Evolutionary conservation across 2,888 invertebrate species (phyloP).

Genomic region (Halocaridina rubra): DNA sequence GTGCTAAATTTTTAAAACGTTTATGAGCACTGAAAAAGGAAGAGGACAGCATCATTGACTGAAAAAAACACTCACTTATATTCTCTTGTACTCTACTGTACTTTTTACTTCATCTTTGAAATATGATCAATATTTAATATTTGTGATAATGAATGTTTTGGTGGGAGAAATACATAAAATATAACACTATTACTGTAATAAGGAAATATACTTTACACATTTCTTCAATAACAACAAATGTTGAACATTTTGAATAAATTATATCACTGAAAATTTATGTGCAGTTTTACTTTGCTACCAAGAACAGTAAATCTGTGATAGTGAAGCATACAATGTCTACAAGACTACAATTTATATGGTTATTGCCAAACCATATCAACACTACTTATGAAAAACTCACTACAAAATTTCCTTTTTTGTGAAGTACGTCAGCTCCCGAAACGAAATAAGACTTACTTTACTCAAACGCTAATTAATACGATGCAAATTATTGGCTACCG

Average conservation of each 20-base stretch:
- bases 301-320: no score
- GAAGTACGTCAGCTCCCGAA: constrained; percentile 91
- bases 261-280: no score
- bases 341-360: not conserved
- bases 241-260: no score
- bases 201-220: not conserved
- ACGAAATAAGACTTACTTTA: constrained; percentile 36
- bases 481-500: no score
- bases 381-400: constrained; percentile 74
- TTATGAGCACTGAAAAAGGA: constrained; percentile 80
- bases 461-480: not conserved
- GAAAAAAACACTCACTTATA: not conserved
- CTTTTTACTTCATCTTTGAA: not conserved
- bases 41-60: not conserved
- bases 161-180: not conserved
- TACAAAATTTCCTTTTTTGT: constrained; percentile 91
- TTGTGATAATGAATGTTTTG: not conserved
- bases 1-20: constrained; percentile 88
- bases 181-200: not conserved
- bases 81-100: no score
- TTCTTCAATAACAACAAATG: not conserved
- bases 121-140: not conserved
- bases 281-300: no score
- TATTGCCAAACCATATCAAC: not conserved
- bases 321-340: not conserved